Evolutionary conservation across 2,797 vertebrate species (phyloP), one percentile per base, ranked within the genome.

Genomic region (Brachyalestes nurse): DNA sequence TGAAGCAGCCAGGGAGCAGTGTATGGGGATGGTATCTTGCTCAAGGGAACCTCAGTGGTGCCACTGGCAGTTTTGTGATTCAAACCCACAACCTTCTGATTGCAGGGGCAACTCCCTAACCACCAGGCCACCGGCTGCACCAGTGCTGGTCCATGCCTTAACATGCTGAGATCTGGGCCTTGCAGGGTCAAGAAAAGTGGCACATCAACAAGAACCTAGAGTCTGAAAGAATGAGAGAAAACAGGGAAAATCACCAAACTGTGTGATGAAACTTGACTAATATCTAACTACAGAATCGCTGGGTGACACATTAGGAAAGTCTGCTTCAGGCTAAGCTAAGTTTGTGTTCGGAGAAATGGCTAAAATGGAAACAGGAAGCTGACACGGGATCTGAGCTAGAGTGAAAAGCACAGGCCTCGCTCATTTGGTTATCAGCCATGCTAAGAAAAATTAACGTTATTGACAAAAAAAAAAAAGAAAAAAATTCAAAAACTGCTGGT

Each of bases 381-480:
- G 78, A 77, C 81, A 84, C 23, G 74, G 72, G 80, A 82, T 83
- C 77, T 83, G 60, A 75, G 80, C 65, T 75, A 65, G 49, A 65
- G 40, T 80, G 21, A 72, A 66, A 40, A 62, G 34, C 75, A 75
- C 70, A 45, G 10, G 64, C 62, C 72, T 42, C 4, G 47, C 78
- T 87, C 53, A 55, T 88, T 87, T 89, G 84, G 80, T 78, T 86
- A 83, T 82, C 80, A 86, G 21, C 79, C 76, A 79, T 79, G 78
- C 82, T 62, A 75, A 49, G 58, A 79, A 17, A 65, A 70, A 13
- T 2, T 40, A 13, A 8, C 19, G 14, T 47, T 79, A 60, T 72
- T 28, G 19, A 21, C 57, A 1, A 25, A 45, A 25, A 60, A 55
- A 17, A n/a, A 7, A 5, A 21, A n/a, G 5, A 5, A 21, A 53